Conservation (phyloP, 1,140 invertebrate genomes). For the Cardiocondyla obscurior region DNA sequence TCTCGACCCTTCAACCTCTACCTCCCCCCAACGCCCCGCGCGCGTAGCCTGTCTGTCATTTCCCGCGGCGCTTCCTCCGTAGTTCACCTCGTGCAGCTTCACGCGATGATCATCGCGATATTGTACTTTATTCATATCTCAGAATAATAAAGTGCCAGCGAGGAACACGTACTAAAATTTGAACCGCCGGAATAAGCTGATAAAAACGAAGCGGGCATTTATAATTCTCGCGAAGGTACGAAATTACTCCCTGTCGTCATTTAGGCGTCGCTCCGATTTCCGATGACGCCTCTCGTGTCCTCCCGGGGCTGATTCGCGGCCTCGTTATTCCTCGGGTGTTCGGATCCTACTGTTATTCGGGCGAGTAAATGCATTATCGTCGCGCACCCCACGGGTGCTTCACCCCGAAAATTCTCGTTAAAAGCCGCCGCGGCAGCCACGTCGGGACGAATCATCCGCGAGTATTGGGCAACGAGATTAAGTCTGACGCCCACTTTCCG, state of each 20-base stretch:
- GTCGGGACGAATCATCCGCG: constrained; percentile 50
- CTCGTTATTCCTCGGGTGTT: background rate
- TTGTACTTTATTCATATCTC: background rate
- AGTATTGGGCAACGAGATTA: constrained; percentile 53
- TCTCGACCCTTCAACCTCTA: background rate
- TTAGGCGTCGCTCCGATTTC: background rate
- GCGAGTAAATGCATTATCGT: constrained; percentile 10
- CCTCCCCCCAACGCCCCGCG: too few relatives aligned
- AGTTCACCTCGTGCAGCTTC: background rate
- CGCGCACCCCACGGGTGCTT: background rate
- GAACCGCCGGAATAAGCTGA: too few relatives aligned
- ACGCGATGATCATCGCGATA: background rate
- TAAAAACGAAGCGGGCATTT: background rate
- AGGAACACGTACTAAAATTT: background rate
- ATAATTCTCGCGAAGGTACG: background rate
- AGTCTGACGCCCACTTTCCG: constrained; percentile 56
- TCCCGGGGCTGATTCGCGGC: background rate
- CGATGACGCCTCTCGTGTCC: background rate
- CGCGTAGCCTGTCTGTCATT: background rate
- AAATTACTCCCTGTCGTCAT: too few relatives aligned
- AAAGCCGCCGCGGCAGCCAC: constrained; percentile 28
- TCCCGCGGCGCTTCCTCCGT: background rate
- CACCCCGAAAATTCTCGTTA: constrained; percentile 50
- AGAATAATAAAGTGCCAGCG: background rate
- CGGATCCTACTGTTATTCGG: background rate